phyloP scores from a whole-genome alignment of 2,113 vertebrate species.

The Erpornis zantholeuca region DNA sequence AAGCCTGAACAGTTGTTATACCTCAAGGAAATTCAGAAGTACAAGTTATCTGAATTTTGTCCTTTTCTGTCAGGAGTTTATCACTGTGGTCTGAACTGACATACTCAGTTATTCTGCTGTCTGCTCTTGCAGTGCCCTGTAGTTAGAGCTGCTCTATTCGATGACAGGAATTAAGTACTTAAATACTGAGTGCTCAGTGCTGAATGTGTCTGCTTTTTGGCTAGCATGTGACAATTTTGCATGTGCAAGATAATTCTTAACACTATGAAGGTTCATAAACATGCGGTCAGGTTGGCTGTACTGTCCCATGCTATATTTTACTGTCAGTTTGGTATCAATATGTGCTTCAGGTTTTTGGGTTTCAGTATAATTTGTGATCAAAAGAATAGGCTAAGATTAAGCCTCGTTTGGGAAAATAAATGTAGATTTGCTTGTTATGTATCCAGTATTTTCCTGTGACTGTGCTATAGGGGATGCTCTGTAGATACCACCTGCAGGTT shows the following conservation, averaged over 20 bases:
- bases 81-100: not conserved
- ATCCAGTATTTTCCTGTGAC: not conserved
- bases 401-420: not conserved
- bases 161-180: constrained; percentile 10
- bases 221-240: not conserved
- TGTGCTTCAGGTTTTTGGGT: not conserved
- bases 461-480: not conserved
- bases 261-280: not conserved
- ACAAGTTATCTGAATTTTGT: not conserved
- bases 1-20: not conserved
- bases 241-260: not conserved
- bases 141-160: not conserved
- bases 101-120: not conserved
- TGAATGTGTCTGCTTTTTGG: not conserved
- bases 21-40: not conserved
- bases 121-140: not conserved
- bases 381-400: not conserved
- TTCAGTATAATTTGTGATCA: not conserved
- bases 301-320: not conserved
- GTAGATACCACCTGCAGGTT: not conserved
- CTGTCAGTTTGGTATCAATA: not conserved
- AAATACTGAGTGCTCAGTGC: not conserved
- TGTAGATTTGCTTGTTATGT: not conserved
- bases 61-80: not conserved
- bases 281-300: not conserved